Evolutionary conservation across 2,888 invertebrate genomes (phyloP).

Genomic region (Drosophila ezoana): DNA sequence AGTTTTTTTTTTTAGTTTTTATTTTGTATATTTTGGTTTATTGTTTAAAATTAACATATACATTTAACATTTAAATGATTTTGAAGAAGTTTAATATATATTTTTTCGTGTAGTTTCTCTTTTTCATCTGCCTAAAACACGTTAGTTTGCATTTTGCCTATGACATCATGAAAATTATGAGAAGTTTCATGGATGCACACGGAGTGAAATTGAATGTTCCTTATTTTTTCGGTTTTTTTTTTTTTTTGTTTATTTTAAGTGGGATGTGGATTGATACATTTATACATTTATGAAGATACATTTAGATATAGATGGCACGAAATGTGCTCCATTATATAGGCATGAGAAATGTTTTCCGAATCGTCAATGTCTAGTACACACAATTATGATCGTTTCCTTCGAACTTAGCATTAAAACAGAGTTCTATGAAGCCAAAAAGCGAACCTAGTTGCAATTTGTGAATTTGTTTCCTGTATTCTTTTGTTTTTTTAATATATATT

Average conservation of each 20-base stretch:
- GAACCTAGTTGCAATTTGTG: conserved; percentile 47
- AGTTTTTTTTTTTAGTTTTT: neutral
- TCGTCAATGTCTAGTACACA: conserved; percentile 26
- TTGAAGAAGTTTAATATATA: conserved; percentile 52
- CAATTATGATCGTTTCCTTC: conserved; percentile 11
- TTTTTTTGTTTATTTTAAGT: conserved; percentile 6
- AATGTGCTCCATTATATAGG: conserved; percentile 24
- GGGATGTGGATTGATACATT: conserved; percentile 39
- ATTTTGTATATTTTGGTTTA: conserved; percentile 42
- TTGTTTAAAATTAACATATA: conserved; percentile 79
- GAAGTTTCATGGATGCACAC: conserved; percentile 37
- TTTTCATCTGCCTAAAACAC: conserved; percentile 50
- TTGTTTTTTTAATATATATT: neutral
- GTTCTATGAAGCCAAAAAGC: conserved; percentile 71
- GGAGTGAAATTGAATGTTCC: conserved; percentile 23
- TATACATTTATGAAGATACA: conserved; percentile 39
- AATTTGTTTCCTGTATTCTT: conserved; percentile 7
- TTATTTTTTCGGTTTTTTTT: neutral
- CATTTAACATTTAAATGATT: conserved; percentile 79
- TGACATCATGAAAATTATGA: conserved; percentile 23
- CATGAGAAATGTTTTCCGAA: conserved; percentile 13
- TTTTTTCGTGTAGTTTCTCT: conserved; percentile 30
- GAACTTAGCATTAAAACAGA: conserved; percentile 32
- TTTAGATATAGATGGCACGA: conserved; percentile 23
- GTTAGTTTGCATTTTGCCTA: conserved; percentile 30